phyloP scores from a whole-genome alignment of 2,888 invertebrate species.

The Philopedon plagiatum region DNA sequence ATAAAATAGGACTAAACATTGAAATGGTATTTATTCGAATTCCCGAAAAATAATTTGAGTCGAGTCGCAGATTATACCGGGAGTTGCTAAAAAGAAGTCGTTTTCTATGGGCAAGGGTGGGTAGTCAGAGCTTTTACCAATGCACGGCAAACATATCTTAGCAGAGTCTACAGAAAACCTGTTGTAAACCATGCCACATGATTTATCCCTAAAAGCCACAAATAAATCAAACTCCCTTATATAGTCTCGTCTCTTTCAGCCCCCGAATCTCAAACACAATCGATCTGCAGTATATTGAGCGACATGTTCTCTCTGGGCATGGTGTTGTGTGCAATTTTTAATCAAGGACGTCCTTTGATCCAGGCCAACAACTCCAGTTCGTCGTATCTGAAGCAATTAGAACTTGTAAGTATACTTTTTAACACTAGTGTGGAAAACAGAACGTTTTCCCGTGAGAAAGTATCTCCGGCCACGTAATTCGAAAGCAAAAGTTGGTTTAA shows the following conservation, averaged over 20 bases:
- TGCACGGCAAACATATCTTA: no score
- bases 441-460: no score
- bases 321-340: conserved; percentile 94
- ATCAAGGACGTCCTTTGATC: conserved; percentile 89
- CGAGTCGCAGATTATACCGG: no score
- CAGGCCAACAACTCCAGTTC: conserved; percentile 92
- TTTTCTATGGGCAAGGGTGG: no score
- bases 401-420: conserved; percentile 78
- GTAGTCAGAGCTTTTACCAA: no score
- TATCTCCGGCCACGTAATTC: no score
- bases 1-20: neutral
- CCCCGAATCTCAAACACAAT: conserved; percentile 91
- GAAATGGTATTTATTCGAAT: no score
- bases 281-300: conserved; percentile 87
- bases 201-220: neutral
- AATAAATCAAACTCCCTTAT: neutral
- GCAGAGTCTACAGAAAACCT: no score
- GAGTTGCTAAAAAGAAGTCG: no score
- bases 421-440: neutral
- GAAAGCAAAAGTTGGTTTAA: no score
- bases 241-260: conserved; percentile 72
- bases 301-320: conserved; percentile 98
- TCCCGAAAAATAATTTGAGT: no score
- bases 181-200: no score
- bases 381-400: conserved; percentile 91